A percentile compares a stretch with the other conserved stretches of the same genome.
Conservation (phyloP, 2,113 vertebrate genomes). For the Anarhynchus alexandrinus region DNA sequence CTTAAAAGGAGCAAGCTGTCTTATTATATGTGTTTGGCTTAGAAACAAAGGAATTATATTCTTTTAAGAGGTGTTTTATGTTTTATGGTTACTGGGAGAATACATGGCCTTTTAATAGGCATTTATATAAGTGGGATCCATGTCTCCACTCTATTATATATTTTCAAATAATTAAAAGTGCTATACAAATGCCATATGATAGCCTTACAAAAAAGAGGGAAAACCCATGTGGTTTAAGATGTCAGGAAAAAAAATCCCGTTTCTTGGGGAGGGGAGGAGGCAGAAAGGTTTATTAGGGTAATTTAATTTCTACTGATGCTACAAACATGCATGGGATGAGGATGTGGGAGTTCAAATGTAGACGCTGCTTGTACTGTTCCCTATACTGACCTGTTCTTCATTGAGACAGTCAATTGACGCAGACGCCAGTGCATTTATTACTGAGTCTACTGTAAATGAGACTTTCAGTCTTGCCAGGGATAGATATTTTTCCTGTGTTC, state of each 20-base stretch:
- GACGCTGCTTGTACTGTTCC: conserved; percentile 10
- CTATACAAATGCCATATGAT: conserved; percentile 42
- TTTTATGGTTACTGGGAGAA: conserved; percentile 73
- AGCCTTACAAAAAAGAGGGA: conserved; percentile 32
- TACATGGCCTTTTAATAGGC: conserved; percentile 71
- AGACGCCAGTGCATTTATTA: conserved; percentile 76
- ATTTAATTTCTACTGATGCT: conserved; percentile 58
- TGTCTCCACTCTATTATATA: conserved; percentile 66
- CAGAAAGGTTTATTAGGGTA: conserved; percentile 50
- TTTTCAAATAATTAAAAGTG: conserved; percentile 70
- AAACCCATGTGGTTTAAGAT: conserved; percentile 39
- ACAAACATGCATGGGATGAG: not conserved
- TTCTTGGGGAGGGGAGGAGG: not conserved
- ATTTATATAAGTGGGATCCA: conserved; percentile 57
- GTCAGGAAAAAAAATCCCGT: not conserved
- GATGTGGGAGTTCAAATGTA: conserved; percentile 32
- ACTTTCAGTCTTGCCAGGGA: conserved; percentile 65
- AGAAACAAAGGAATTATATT: conserved; percentile 72
- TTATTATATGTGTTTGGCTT: conserved; percentile 69
- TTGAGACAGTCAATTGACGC: conserved; percentile 69
- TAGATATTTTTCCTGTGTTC: conserved; percentile 66
- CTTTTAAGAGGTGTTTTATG: conserved; percentile 80
- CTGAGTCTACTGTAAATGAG: conserved; percentile 75
- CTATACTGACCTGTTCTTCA: conserved; percentile 71
- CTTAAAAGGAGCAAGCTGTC: conserved; percentile 73